Percentiles rank a stretch among this genome's conserved stretches.
These are phyloP conservation scores for Synergus umbraculus DNA, from an alignment of 2,888 invertebrate genomes.

Conservation along the genomic window DNA sequence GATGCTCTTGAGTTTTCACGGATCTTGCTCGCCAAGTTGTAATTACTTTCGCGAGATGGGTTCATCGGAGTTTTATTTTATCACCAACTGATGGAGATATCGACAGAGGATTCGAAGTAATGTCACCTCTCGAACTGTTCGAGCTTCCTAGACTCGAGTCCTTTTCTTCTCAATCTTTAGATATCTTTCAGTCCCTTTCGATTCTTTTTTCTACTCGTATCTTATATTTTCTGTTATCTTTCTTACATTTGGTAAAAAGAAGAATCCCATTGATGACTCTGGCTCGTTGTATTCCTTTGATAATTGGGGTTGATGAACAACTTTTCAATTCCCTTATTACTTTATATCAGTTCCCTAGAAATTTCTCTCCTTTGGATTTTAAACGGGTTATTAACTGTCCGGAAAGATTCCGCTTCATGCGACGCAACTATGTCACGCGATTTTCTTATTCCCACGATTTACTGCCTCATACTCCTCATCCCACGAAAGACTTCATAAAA, in stretches of 20 bases:
- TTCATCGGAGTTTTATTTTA: slow-evolving; percentile 65
- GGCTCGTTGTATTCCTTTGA: no score
- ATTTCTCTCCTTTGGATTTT: neutral
- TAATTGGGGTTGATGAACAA: no score
- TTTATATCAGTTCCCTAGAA: slow-evolving; percentile 60
- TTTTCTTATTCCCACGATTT: slow-evolving; percentile 23
- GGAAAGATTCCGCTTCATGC: slow-evolving; percentile 15
- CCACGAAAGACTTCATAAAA: no score
- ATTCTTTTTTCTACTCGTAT: neutral
- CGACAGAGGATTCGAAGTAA: slow-evolving; percentile 65
- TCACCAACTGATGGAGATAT: slow-evolving; percentile 69
- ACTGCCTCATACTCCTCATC: neutral
- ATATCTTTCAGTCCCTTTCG: slow-evolving; percentile 13
- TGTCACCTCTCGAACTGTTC: slow-evolving; percentile 57
- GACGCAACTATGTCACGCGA: slow-evolving; percentile 11
- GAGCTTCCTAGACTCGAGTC: slow-evolving; percentile 14
- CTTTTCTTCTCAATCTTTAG: slow-evolving; percentile 33
- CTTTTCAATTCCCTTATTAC: slow-evolving; percentile 51
- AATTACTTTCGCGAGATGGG: slow-evolving; percentile 64
- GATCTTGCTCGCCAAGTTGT: slow-evolving; percentile 69
- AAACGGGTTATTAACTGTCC: neutral
- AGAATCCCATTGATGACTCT: neutral
- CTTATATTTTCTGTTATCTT: neutral
- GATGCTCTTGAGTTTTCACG: slow-evolving; percentile 56
- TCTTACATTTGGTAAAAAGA: neutral